phyloP scores from a whole-genome alignment of 2,113 vertebrate genomes.

The Proteles cristata region DNA sequence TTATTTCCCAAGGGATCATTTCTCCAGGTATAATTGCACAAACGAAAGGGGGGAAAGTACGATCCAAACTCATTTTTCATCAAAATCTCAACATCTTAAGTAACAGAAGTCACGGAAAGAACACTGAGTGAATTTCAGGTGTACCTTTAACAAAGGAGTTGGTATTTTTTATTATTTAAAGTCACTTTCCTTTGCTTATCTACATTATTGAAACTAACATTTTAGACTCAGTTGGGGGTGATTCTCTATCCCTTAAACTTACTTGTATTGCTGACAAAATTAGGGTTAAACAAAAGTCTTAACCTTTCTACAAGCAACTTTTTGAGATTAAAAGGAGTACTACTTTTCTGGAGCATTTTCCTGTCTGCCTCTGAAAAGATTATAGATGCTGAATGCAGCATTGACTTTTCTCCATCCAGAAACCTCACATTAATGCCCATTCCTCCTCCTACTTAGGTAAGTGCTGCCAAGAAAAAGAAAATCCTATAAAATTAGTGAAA shows the following conservation, averaged over 20 bases:
- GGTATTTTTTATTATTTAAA: background rate
- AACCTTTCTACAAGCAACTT: background rate
- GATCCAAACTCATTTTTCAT: background rate
- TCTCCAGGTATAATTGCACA: background rate
- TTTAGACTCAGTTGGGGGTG: background rate
- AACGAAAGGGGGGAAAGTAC: background rate
- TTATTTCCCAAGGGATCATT: background rate
- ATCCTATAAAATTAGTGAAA: background rate
- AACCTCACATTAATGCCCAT: background rate
- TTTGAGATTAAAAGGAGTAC: slow-evolving; percentile 8
- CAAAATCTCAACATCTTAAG: background rate
- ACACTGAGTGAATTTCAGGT: background rate
- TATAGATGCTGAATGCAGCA: background rate
- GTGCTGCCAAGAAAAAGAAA: background rate
- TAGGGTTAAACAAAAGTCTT: background rate
- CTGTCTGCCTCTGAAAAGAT: background rate
- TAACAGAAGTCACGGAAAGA: background rate
- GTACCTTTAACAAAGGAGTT: background rate
- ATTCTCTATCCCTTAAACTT: background rate
- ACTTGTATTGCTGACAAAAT: background rate
- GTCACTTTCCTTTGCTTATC: background rate
- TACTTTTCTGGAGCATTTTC: slow-evolving; percentile 9
- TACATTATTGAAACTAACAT: background rate
- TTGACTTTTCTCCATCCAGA: background rate
- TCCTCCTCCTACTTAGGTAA: background rate